Evolutionary conservation across 2,888 invertebrate genomes (phyloP).

Genomic region (Pheosia tremula): DNA sequence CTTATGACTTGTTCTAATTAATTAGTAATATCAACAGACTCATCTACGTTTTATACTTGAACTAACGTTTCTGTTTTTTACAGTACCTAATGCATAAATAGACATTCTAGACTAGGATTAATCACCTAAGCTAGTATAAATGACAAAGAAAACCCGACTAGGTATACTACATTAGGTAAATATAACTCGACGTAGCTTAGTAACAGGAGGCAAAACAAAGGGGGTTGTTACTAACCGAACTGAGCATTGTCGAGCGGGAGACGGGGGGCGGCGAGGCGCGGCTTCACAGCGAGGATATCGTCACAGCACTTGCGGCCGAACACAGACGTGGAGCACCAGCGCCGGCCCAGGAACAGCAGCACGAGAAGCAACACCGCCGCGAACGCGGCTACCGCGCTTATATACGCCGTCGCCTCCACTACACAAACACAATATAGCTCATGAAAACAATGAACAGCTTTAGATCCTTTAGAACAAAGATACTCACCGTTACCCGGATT

Average conservation of each 20-base stretch:
- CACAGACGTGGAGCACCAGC: constrained; percentile 80
- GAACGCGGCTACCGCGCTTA: constrained; percentile 94
- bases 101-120: not conserved
- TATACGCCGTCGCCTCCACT: constrained; percentile 94
- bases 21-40: not conserved
- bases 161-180: constrained; percentile 17
- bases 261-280: constrained; percentile 63
- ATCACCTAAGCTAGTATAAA: constrained; percentile 15
- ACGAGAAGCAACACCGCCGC: constrained; percentile 92
- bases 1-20: constrained; percentile 22
- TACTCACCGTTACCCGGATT: constrained; percentile 76
- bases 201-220: constrained; percentile 36
- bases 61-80: not conserved
- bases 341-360: constrained; percentile 94
- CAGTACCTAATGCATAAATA: not conserved
- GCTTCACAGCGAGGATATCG: constrained; percentile 77
- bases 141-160: constrained; percentile 32
- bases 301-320: constrained; percentile 70
- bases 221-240: constrained; percentile 61
- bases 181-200: constrained; percentile 32
- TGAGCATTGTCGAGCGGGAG: constrained; percentile 72
- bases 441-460: constrained; percentile 17
- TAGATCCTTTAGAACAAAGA: constrained; percentile 27
- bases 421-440: constrained; percentile 61
- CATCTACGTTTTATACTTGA: not conserved